phyloP scores from a whole-genome alignment of 2,113 vertebrate genomes.

The Macquaria ambigua region DNA sequence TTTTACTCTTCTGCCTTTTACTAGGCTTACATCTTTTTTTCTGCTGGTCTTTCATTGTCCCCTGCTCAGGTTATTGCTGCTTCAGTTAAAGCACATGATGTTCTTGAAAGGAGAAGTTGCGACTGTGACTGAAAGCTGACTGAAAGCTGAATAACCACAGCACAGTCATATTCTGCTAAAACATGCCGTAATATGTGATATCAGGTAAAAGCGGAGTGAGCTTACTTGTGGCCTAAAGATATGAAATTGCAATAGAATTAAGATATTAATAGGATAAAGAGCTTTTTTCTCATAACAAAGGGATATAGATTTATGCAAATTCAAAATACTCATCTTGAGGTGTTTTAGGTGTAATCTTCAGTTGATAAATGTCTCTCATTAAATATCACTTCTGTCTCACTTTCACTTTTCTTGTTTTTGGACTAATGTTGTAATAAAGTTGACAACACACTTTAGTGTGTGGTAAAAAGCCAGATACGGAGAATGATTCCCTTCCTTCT shows the following conservation, averaged over 20 bases:
- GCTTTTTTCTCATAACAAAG: not conserved
- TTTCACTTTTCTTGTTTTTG: conserved; percentile 1
- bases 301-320: conserved; percentile 20
- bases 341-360: conserved; percentile 13
- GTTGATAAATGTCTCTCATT: conserved; percentile 10
- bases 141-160: conserved; percentile 15
- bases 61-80: not conserved
- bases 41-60: not conserved
- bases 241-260: not conserved
- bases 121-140: not conserved
- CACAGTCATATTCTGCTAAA: not conserved
- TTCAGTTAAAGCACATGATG: not conserved
- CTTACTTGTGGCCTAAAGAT: not conserved
- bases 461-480: not conserved
- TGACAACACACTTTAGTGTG: not conserved
- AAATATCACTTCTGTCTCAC: not conserved
- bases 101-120: not conserved
- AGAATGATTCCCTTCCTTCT: not conserved
- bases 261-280: conserved; percentile 1
- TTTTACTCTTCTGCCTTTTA: not conserved
- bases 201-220: not conserved
- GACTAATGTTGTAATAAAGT: conserved; percentile 5
- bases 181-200: conserved; percentile 3
- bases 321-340: conserved; percentile 5
- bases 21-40: not conserved